Base-by-base conservation (phyloP, 2,113 vertebrate genomes). In the Ceyx margarethae region DNA sequence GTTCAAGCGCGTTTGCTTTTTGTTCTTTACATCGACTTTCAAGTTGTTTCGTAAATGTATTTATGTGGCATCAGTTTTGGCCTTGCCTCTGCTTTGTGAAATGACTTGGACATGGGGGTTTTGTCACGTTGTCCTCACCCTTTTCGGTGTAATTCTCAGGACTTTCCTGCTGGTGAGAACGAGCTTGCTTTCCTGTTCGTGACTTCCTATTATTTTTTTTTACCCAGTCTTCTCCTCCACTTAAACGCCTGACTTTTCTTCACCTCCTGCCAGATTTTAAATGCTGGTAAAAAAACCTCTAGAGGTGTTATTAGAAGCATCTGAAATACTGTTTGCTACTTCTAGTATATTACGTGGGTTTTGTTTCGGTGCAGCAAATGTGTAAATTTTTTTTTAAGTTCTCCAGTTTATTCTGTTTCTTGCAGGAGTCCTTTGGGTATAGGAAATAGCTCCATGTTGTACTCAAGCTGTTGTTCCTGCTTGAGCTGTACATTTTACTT, bases 161-260 rank as follows among this genome's bases (percentile, higher is more conserved):
- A 58, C 42, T 93, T 68, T 73, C 25, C 66, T 53, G 62, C 84
- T 87, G 60, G 45, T 58, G 71, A 82, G 54, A 81, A 91, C 3
- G 37, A 89, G 78, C 75, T 92, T 4, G 8, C 19, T 89, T 96
- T 94, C 89, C 91, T 94, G 89, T 94, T 92, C 40, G 66, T 73
- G 89, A 91, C 91, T 94, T 94, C 89, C 71, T 90, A 40, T 90
- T 90, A 40, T 90, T 85, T 77, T 77, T 82, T 81, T 68, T 54
- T 7, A 62, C 57, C 6, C 62, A 33, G 21, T 53, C 54, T 80
- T 62, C 37, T 26, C 13, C 33, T 9, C 19, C n/a, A 37, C 48
- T 57, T 67, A 35, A 73, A 6, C 10, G 16, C 19, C 14, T 51
- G 61, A 40, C 58, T 43, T 15, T 79, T 82, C 60, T 53, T 80